phyloP scores from a whole-genome alignment of 2,888 invertebrate genomes.

The Aphidoletes aphidimyza region DNA sequence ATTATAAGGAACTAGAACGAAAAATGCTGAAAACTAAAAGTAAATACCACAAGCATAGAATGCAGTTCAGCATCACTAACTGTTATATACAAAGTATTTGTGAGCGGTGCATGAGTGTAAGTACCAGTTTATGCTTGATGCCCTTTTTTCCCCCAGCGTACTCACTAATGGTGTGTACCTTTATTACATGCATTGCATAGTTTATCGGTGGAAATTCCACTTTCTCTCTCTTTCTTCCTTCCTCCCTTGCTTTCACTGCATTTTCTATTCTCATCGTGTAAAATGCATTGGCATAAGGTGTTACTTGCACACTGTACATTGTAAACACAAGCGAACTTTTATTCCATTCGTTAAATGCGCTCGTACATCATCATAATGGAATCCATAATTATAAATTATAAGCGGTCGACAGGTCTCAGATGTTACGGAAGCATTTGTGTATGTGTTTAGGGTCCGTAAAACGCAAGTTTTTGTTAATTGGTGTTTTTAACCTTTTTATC shows the following conservation, averaged over 20 bases:
- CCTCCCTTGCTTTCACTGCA: neutral
- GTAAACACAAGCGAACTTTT: neutral
- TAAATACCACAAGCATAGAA: neutral
- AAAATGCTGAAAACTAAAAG: neutral
- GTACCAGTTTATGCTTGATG: neutral
- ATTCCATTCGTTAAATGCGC: neutral
- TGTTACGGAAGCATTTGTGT: neutral
- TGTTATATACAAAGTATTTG: neutral
- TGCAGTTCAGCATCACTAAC: neutral
- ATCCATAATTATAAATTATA: constrained; percentile 38
- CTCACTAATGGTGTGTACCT: neutral
- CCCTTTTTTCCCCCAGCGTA: neutral
- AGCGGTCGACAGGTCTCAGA: constrained; percentile 33
- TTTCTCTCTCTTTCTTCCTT: neutral
- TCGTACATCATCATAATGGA: neutral
- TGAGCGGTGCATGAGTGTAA: neutral
- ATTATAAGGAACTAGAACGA: no score
- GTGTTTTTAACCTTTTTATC: constrained; percentile 20
- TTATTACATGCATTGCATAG: neutral
- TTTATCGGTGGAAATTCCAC: neutral
- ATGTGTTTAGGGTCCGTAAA: neutral
- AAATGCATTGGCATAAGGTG: neutral
- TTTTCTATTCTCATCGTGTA: neutral
- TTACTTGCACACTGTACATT: neutral
- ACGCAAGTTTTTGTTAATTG: constrained; percentile 1